Conservation (phyloP, 2,113 vertebrate genomes). For the Dendropsophus ebraccatus region DNA sequence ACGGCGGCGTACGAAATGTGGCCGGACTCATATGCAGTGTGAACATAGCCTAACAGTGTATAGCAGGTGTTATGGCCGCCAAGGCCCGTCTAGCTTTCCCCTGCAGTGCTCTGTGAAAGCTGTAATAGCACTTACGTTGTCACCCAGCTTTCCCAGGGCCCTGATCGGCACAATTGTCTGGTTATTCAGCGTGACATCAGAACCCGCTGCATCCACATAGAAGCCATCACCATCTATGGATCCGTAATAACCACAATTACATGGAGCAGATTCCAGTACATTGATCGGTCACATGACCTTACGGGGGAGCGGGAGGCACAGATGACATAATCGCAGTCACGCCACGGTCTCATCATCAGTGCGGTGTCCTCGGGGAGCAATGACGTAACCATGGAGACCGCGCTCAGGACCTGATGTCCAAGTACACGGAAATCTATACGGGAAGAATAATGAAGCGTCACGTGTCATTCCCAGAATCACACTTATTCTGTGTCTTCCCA, state of each 20-base stretch:
- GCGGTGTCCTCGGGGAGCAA: constrained; percentile 3
- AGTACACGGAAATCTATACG: neutral
- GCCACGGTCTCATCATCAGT: too few relatives aligned
- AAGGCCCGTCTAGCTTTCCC: too few relatives aligned
- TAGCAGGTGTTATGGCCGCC: neutral
- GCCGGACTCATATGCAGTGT: too few relatives aligned
- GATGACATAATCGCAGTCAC: constrained; percentile 1
- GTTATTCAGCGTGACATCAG: too few relatives aligned
- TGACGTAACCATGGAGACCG: neutral
- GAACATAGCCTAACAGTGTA: too few relatives aligned
- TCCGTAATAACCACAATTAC: neutral
- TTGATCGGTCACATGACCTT: constrained; percentile 15
- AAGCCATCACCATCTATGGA: neutral
- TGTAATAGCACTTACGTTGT: too few relatives aligned
- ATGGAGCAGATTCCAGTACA: neutral
- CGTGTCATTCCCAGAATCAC: neutral
- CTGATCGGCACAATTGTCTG: too few relatives aligned
- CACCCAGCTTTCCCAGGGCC: neutral
- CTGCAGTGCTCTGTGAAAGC: too few relatives aligned
- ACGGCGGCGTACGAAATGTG: too few relatives aligned
- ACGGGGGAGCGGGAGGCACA: neutral
- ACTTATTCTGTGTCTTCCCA: too few relatives aligned
- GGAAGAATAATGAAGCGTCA: neutral
- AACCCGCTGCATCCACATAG: too few relatives aligned
- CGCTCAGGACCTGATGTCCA: neutral